These are phyloP conservation scores for Mormyrus proboscirostris DNA, from an alignment of 2,797 vertebrate species.

Conservation along the genomic window DNA sequence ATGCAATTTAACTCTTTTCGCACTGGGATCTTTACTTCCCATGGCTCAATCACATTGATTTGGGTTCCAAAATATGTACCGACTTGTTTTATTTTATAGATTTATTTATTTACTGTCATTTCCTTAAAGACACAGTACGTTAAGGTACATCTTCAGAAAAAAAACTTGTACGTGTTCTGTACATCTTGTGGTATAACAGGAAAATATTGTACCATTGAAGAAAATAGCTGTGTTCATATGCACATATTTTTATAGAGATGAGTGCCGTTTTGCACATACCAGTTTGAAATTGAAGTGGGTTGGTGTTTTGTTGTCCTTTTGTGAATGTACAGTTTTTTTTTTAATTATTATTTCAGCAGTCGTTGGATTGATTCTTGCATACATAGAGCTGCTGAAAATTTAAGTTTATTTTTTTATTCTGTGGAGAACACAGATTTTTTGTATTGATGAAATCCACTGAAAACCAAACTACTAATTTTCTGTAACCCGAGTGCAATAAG, in stretches of 20 bases:
- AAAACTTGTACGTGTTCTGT: constrained; percentile 71
- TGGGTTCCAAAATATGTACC: constrained; percentile 50
- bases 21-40: constrained; percentile 27
- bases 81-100: constrained; percentile 24
- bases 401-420: constrained; percentile 59
- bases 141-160: constrained; percentile 51
- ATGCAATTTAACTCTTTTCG: constrained; percentile 23
- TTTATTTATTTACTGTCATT: constrained; percentile 47
- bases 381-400: constrained; percentile 45
- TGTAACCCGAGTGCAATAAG: constrained; percentile 76
- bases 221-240: constrained; percentile 71
- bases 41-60: constrained; percentile 73
- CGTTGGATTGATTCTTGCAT: constrained; percentile 43
- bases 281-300: constrained; percentile 59
- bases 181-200: constrained; percentile 73
- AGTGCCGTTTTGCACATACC: constrained; percentile 68
- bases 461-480: constrained; percentile 77
- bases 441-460: constrained; percentile 67
- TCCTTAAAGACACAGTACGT: constrained; percentile 49
- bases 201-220: constrained; percentile 76
- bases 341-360: constrained; percentile 32
- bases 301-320: constrained; percentile 64
- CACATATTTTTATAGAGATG: constrained; percentile 82
- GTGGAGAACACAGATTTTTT: constrained; percentile 39
- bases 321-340: constrained; percentile 60